Base-by-base conservation (phyloP, 2,888 invertebrate genomes). In the Dusona sp. region DNA sequence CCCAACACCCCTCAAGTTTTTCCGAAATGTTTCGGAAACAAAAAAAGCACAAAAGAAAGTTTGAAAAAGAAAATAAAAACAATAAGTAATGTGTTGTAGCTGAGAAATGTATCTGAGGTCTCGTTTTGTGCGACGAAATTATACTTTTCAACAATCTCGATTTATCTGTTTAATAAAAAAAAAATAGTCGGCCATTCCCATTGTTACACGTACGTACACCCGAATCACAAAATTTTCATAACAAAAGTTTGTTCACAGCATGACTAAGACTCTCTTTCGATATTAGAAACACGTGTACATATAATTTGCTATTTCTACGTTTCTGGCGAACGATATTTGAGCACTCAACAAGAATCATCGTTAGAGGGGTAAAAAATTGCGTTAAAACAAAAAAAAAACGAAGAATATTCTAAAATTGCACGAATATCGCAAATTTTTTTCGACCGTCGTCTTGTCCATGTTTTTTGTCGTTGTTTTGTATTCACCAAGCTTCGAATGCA, bases 181-280 rank as follows among this genome's bases (percentile, higher is more conserved):
- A 70, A 61, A 51, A 83, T 42, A 74, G 42, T 84, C 81, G 64
- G 84, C 81, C 84, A 86, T 86, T 86, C 86, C 83, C 86, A 86
- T 83, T 86, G 74, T 86, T 61, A 79, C 68, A 72, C 79, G 64
- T 74, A 48, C 48, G 70, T 84, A 85, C 86, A 86, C 81, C 86
- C 86, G 86, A 86, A 86, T 86, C 86, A 86, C 85, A 87, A 36
- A 85, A 81, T 61, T 65, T 75, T 77, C 65, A 64, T 77, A 11
- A 77, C 77, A 68, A 85, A 78, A 84, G 61, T 79, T 79, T 72
- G 57, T 75, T 82, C 84, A 82, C 84, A 87, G 38, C 81, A 85
- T 84, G 87, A 85, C 85, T 85, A 84, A 79, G 22, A 64, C 61
- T 33, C 25, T 48, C 19, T 70, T 48, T 22, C 29, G 38, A 61